Base-by-base conservation (phyloP, 35 echinoderm and acorn worm species). In the Hemicentrotus pulcherrimus region DNA sequence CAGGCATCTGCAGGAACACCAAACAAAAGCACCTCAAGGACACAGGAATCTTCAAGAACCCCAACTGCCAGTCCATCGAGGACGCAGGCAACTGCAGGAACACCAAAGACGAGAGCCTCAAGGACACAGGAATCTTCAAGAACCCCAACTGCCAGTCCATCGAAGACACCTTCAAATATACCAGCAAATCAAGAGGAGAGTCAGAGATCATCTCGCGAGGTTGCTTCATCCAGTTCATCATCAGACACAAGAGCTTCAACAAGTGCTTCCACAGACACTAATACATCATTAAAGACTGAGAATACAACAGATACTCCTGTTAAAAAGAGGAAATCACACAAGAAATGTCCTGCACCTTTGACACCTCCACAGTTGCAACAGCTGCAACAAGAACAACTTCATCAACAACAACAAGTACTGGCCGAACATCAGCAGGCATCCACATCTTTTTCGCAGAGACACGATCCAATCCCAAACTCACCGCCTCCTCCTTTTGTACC, bases 401-500 rank as follows among this genome's bases (percentile, higher is more conserved):
- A 78, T 30, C 19, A 78, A 7, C 65, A 78, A n/a, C 65, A 78
- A 78, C 19, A 78, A 78, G 22, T 78, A 78, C 65, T 78, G 18
- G 65, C 65, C 24, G 65, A 22, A 78, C 65, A 78, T 15, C 65
- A 78, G 65, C 65, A n/a, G 65, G 65, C 65, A n/a, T n/a, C 65
- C 28, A n/a, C 24, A 6, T 28, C 28, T 1, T 78, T 78, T 22
- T 78, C n/a, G 65, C 65, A 22, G n/a, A 78, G 65, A 78, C 19
- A 78, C 6, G 65, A 78, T 6, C 65, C 65, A 3, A 78, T 78
- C 65, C 88, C 88, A 2, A 31, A 18, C 19, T 90, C 88, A 0
- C 88, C 88, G 4, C 88, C 88, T 33, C 88, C 88, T 11, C 88
- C 88, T 45, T 90, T 90, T 90, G 88, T 90, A 32, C 88, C 88